A percentile compares a stretch with the other conserved stretches of the same genome.
Conservation (phyloP, 2,888 invertebrate genomes). For the Drosophila austrosaltans region DNA sequence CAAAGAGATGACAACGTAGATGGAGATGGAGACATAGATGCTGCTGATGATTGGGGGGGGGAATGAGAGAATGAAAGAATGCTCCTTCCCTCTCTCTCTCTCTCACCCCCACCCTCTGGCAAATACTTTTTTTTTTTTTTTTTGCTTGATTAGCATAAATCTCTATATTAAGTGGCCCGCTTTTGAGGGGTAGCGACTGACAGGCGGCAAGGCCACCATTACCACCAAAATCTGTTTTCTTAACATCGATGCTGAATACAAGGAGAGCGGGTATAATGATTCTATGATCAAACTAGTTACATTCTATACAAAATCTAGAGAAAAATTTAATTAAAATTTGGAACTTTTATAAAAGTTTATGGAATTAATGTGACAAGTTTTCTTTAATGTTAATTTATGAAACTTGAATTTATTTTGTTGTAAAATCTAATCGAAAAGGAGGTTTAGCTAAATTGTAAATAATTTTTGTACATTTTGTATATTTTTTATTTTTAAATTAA, state of each 20-base stretch:
- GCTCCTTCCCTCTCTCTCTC: background rate
- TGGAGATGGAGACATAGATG: background rate
- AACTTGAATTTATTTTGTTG: too few species aligned
- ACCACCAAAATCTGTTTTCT: slow-evolving; percentile 11
- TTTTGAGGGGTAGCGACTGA: slow-evolving; percentile 22
- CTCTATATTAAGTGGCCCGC: slow-evolving; percentile 53
- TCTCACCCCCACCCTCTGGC: slow-evolving; percentile 30
- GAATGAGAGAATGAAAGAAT: background rate
- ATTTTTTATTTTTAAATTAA: too few species aligned
- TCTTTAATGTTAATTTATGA: too few species aligned
- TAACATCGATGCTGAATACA: background rate
- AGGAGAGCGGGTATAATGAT: background rate
- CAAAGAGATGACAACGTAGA: background rate
- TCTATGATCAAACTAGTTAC: background rate
- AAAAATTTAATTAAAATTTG: too few species aligned
- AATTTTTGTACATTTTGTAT: too few species aligned
- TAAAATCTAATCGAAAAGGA: too few species aligned
- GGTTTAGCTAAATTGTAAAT: too few species aligned
- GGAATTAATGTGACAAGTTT: too few species aligned
- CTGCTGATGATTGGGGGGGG: background rate
- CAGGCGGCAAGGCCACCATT: slow-evolving; percentile 46
- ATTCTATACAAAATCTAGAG: background rate
- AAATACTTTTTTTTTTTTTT: slow-evolving; percentile 33
- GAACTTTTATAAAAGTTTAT: too few species aligned
- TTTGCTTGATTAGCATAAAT: slow-evolving; percentile 57